These are phyloP conservation scores for Mus musculus DNA, from an alignment of 2,113 vertebrate species.

Conservation along the genomic window DNA sequence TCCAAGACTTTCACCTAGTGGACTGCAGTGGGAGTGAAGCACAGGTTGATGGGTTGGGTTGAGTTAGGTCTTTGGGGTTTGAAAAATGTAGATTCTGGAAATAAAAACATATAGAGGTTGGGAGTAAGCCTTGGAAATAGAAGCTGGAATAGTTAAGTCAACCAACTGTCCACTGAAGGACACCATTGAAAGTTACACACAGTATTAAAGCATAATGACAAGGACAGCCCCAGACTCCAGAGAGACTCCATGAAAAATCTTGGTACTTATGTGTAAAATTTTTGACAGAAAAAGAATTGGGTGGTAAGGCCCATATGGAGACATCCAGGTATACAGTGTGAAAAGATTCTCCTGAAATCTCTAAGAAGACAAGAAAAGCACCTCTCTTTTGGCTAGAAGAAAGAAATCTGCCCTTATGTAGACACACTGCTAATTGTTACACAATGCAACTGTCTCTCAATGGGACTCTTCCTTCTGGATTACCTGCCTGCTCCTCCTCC, in stretches of 20 bases:
- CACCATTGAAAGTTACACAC: not conserved
- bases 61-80: not conserved
- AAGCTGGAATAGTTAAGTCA: not conserved
- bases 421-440: not conserved
- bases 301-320: not conserved
- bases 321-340: not conserved
- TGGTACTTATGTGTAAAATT: not conserved
- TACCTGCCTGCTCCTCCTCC: not conserved
- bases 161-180: not conserved
- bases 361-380: not conserved
- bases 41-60: not conserved
- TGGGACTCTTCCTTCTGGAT: not conserved
- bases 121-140: not conserved
- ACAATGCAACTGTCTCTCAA: not conserved
- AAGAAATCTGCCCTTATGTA: not conserved
- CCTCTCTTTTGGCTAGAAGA: not conserved
- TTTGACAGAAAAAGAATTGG: not conserved
- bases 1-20: not conserved
- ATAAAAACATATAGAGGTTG: not conserved
- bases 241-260: not conserved
- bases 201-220: not conserved
- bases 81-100: not conserved
- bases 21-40: no score
- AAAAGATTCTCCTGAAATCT: not conserved
- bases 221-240: not conserved